These are phyloP conservation scores for Cephus nigrinus DNA, from an alignment of 2,888 invertebrate species.

Conservation along the genomic window DNA sequence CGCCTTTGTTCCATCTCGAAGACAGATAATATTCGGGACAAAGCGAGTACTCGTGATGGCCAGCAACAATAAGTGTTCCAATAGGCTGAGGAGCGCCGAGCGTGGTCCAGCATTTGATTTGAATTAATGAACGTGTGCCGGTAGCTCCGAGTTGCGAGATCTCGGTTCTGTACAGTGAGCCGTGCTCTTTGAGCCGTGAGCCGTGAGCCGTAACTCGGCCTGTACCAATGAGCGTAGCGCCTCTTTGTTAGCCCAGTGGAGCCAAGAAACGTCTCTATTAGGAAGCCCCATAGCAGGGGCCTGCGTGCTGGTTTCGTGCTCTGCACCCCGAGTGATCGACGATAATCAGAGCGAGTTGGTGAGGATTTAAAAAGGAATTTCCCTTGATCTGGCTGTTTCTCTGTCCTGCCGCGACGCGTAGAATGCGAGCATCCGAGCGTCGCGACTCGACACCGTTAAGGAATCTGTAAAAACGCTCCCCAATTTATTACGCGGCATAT, in stretches of 20 bases:
- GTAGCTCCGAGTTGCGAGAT: neutral
- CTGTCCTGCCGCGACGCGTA: neutral
- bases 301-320: neutral
- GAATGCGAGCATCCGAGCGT: neutral
- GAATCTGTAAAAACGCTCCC: slow-evolving; percentile 17
- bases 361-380: neutral
- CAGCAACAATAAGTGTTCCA: neutral
- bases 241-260: neutral
- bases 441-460: slow-evolving; percentile 1
- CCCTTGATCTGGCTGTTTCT: neutral
- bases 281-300: neutral
- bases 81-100: neutral
- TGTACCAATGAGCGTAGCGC: slow-evolving; percentile 28
- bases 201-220: slow-evolving; percentile 28
- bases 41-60: neutral
- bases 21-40: neutral
- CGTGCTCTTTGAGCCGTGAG: slow-evolving; percentile 27
- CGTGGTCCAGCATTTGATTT: slow-evolving; percentile 33
- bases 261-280: neutral
- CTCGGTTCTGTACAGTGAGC: neutral
- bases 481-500: slow-evolving; percentile 24
- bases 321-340: neutral
- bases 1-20: neutral
- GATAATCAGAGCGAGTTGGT: neutral
- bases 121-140: slow-evolving; percentile 51